phyloP scores from a whole-genome alignment of 2,888 invertebrate species.

The Schrankia costaestrigalis region DNA sequence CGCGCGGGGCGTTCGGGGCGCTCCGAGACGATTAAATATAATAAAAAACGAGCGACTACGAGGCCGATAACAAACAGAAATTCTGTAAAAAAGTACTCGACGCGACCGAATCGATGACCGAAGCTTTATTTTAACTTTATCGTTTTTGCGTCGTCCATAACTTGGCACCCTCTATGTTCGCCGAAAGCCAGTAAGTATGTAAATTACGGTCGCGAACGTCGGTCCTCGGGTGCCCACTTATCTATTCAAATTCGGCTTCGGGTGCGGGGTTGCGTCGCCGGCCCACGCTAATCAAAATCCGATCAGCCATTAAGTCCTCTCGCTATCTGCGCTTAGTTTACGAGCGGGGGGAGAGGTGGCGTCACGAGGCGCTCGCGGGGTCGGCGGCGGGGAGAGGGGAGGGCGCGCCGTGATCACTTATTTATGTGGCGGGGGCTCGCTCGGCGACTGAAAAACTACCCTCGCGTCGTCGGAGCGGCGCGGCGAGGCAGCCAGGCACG shows the following conservation, averaged over 20 bases:
- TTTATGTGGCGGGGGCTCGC: slow-evolving; percentile 71
- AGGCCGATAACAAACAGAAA: slow-evolving; percentile 64
- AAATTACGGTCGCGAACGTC: slow-evolving; percentile 78
- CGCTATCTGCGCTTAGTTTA: slow-evolving; percentile 79
- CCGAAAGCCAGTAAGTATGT: slow-evolving; percentile 80
- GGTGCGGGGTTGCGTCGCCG: slow-evolving; percentile 73
- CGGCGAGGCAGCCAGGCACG: slow-evolving; percentile 42
- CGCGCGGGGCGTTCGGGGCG: slow-evolving; percentile 22
- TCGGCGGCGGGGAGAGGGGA: slow-evolving; percentile 36
- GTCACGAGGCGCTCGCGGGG: slow-evolving; percentile 35
- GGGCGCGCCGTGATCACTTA: slow-evolving; percentile 66
- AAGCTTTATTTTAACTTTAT: slow-evolving; percentile 78
- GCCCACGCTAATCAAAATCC: slow-evolving; percentile 80
- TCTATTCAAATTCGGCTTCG: slow-evolving; percentile 79
- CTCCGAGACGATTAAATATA: slow-evolving; percentile 53
- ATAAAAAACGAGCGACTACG: slow-evolving; percentile 42
- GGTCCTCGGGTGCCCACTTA: slow-evolving; percentile 78
- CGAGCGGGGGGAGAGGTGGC: slow-evolving; percentile 72
- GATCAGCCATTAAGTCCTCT: slow-evolving; percentile 81
- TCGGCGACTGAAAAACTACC: slow-evolving; percentile 74
- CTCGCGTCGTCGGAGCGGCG: slow-evolving; percentile 55
- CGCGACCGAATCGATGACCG: slow-evolving; percentile 72
- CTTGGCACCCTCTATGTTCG: slow-evolving; percentile 72
- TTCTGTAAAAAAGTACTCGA: slow-evolving; percentile 67
- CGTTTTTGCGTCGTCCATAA: slow-evolving; percentile 75